Conservation (phyloP, 2,797 vertebrate species). For the Dendrocincla tyrannina region DNA sequence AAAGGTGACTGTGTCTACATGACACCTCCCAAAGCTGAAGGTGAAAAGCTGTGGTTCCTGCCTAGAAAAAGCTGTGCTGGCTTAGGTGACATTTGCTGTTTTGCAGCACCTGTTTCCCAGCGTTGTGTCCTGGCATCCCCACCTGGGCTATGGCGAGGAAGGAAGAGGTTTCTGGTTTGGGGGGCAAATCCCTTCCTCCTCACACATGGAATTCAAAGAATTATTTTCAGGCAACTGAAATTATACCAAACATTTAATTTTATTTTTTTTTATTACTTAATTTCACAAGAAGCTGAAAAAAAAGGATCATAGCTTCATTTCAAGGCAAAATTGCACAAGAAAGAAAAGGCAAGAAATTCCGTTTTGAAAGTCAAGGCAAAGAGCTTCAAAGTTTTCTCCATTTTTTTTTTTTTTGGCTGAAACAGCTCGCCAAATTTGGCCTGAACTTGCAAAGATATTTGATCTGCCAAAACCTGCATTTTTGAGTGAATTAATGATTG, state of each 20-base stretch:
- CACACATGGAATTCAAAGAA: background rate
- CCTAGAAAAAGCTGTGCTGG: background rate
- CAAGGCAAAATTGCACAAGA: background rate
- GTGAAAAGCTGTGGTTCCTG: background rate
- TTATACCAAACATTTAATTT: background rate
- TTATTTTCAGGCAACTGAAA: background rate
- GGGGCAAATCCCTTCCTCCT: background rate
- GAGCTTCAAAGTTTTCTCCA: accelerated
- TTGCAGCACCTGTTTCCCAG: background rate
- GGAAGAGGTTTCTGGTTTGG: background rate
- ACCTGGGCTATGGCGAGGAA: background rate
- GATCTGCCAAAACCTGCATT: conserved; percentile 56
- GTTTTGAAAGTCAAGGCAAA: background rate
- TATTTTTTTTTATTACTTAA: background rate
- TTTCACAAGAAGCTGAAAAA: background rate
- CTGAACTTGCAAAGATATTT: background rate
- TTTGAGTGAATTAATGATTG: conserved; percentile 60
- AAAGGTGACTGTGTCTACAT: background rate
- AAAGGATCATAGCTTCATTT: background rate
- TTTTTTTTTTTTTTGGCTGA: background rate
- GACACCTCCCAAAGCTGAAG: background rate
- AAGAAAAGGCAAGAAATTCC: background rate
- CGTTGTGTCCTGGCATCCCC: background rate
- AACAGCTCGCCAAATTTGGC: conserved; percentile 37
- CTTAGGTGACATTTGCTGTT: background rate